phyloP scores from a whole-genome alignment of 2,113 vertebrate species.

The Phrynocephalus versicolor region DNA sequence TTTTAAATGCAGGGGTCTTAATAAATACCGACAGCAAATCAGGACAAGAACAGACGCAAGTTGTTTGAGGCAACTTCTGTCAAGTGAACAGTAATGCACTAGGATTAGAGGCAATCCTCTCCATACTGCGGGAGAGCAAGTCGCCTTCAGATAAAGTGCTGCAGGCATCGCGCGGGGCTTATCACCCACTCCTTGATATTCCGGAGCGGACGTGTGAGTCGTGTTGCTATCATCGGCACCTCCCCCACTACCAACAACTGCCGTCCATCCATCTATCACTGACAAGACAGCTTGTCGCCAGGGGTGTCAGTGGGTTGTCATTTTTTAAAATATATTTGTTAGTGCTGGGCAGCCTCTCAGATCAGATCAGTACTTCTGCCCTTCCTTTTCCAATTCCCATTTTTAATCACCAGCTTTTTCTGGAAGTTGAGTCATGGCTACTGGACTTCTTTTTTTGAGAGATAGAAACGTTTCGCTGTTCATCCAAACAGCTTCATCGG shows the following conservation, averaged over 20 bases:
- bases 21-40: conserved; percentile 73
- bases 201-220: conserved; percentile 38
- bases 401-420: neutral
- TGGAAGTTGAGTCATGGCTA: too few relatives aligned
- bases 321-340: conserved; percentile 15
- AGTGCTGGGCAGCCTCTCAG: neutral
- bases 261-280: conserved; percentile 29
- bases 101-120: conserved; percentile 71
- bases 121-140: conserved; percentile 70
- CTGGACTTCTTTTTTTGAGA: too few relatives aligned
- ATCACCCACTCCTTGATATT: conserved; percentile 67
- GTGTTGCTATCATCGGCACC: conserved; percentile 42
- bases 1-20: conserved; percentile 69
- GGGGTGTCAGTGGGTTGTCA: neutral
- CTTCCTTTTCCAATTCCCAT: neutral
- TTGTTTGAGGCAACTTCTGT: conserved; percentile 74
- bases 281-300: conserved; percentile 10
- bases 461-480: too few relatives aligned
- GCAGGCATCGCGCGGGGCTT: conserved; percentile 60
- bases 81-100: conserved; percentile 70
- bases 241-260: neutral
- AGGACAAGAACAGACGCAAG: conserved; percentile 70
- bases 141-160: conserved; percentile 67
- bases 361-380: neutral
- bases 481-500: too few relatives aligned